phyloP scores from a whole-genome alignment of 2,888 invertebrate genomes.

The Epinotia demarniana region DNA sequence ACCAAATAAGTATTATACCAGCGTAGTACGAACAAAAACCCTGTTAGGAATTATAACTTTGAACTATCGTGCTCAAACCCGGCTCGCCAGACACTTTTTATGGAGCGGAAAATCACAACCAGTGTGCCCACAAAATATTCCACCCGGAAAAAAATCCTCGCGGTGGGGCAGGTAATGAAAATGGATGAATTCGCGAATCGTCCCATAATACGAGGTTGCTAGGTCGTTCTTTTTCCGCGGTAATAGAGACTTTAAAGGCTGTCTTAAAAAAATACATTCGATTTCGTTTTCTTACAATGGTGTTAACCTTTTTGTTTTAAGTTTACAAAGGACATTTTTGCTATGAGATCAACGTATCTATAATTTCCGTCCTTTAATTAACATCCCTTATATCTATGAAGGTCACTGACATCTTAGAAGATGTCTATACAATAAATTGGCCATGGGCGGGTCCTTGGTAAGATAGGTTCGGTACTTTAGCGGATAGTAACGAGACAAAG shows the following conservation, averaged over 20 bases:
- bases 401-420: conserved; percentile 31
- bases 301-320: not conserved
- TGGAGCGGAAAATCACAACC: conserved; percentile 36
- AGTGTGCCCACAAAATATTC: conserved; percentile 31
- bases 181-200: conserved; percentile 39
- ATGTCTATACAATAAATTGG: conserved; percentile 29
- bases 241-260: conserved; percentile 7
- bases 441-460: conserved; percentile 12
- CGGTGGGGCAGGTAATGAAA: conserved; percentile 33
- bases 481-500: conserved; percentile 16
- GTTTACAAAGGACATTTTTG: not conserved
- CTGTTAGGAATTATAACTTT: not conserved
- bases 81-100: conserved; percentile 6
- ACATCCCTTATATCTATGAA: not conserved
- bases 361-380: conserved; percentile 24
- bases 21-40: not conserved
- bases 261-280: not conserved
- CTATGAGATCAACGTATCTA: not conserved
- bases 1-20: not conserved
- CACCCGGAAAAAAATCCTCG: conserved; percentile 27
- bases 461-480: conserved; percentile 2
- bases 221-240: conserved; percentile 21
- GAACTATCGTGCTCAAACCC: not conserved
- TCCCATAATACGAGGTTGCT: conserved; percentile 15
- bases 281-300: conserved; percentile 6